Evolutionary conservation across 2,113 vertebrate genomes (phyloP).

Genomic region (Sturnira hondurensis): DNA sequence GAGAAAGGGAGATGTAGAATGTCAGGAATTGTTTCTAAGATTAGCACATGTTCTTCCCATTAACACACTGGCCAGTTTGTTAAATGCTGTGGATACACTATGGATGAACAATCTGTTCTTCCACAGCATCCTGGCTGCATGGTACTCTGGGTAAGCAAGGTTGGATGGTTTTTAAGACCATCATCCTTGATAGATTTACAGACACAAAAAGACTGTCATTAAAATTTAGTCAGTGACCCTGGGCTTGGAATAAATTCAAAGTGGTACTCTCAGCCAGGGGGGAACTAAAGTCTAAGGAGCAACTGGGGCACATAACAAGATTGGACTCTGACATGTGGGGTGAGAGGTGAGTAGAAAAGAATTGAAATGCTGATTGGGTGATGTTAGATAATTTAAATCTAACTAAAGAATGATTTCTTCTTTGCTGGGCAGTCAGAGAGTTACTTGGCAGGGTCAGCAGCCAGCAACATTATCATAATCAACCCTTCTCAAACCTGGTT

Average conservation of each 20-base stretch:
- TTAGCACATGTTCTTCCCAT: conserved; percentile 22
- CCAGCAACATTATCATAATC: background rate
- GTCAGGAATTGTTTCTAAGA: conserved; percentile 50
- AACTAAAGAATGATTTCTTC: conserved; percentile 43
- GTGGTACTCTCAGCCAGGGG: background rate
- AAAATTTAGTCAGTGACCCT: background rate
- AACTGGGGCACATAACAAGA: background rate
- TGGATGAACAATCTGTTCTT: background rate
- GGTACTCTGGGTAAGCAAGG: background rate
- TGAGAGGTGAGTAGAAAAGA: conserved; percentile 46
- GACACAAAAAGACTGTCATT: background rate
- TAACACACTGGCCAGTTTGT: background rate
- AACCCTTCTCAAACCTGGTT: background rate
- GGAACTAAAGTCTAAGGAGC: conserved; percentile 24
- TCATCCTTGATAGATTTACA: conserved; percentile 22
- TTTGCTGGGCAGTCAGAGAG: background rate
- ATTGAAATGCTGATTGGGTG: conserved; percentile 40
- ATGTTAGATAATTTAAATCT: conserved; percentile 46
- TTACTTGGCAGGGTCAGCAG: background rate
- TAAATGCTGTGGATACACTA: background rate
- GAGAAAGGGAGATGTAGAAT: conserved; percentile 40
- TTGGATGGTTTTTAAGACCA: conserved; percentile 9
- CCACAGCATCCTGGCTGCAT: background rate
- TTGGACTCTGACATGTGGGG: background rate
- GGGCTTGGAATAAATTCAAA: background rate